These are phyloP conservation scores for Neoaliturus tenellus DNA, from an alignment of 2,888 invertebrate species.

Conservation along the genomic window DNA sequence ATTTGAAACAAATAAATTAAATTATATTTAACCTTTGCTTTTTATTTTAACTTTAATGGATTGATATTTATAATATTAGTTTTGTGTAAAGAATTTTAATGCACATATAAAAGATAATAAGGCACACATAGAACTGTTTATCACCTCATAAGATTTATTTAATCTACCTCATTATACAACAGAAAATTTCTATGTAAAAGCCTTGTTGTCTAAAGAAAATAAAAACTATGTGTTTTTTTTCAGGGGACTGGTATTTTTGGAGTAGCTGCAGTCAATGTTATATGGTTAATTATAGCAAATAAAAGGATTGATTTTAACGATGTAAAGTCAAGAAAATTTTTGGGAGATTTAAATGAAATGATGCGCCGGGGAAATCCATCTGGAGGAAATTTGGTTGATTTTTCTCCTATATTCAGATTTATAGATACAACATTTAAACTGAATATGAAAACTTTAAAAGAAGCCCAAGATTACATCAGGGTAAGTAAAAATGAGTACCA, in stretches of 20 bases:
- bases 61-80: too few relatives aligned
- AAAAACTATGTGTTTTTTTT: slow-evolving; percentile 17
- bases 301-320: slow-evolving; percentile 45
- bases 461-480: not conserved
- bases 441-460: not conserved
- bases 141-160: too few relatives aligned
- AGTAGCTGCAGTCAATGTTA: slow-evolving; percentile 38
- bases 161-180: too few relatives aligned
- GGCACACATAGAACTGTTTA: too few relatives aligned
- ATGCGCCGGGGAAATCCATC: slow-evolving; percentile 27
- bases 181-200: too few relatives aligned
- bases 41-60: too few relatives aligned
- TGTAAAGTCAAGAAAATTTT: slow-evolving; percentile 6
- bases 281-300: slow-evolving; percentile 48
- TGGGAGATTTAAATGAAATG: not conserved
- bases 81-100: too few relatives aligned
- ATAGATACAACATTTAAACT: not conserved
- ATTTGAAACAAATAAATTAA: too few relatives aligned
- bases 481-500: too few relatives aligned
- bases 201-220: too few relatives aligned
- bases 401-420: not conserved
- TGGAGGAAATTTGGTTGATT: not conserved
- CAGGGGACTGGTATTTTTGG: slow-evolving; percentile 48
- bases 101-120: too few relatives aligned
- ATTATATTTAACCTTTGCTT: too few relatives aligned